Evolutionary conservation across 2,113 vertebrate genomes (phyloP), one percentile per base, ranked within the genome.

Genomic region (Ceyx cyanopectus): DNA sequence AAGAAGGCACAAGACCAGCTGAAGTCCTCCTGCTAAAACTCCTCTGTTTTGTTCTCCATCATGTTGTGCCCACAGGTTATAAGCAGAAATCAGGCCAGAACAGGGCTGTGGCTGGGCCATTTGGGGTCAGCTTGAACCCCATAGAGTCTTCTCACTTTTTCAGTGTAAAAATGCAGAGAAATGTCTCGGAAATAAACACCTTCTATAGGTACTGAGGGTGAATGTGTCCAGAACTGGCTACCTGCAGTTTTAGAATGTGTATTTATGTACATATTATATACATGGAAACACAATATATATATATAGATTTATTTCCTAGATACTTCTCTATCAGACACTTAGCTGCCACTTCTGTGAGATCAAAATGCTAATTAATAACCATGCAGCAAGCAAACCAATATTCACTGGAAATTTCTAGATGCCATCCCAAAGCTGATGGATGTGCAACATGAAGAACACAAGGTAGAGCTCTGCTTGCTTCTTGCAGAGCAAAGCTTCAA

Each of bases 401-500:
- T 30, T 70, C 48, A 73, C 20, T 60, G 30, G 58, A 45, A 73
- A 75, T 72, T 72, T 80, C 51, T 80, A 65, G 20, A 24, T 0
- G 1, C 69, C 43, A 56, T 48, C 29, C 57, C 45, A 53, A 68
- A 88, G 17, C 30, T 61, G 23, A 53, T 24, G 30, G n/a, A 69
- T 48, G 37, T 61, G 37, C 54, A 56, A 11, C 14, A 80, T 41
- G 45, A 40, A 66, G 27, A 84, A 81, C 34, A 19, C 41, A 58
- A 68, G 18, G 27, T 22, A 40, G 10, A 34, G 7, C 69, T 74
- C 72, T 84, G 62, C 58, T 81, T 74, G 65, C 19, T 58, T 51
- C 43, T 76, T 45, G 81, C 79, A 73, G 43, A 69, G 23, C 12
- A 83, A 86, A 77, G 37, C 15, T 83, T 92, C 46, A 60, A 54